A percentile compares a stretch with the other conserved stretches of the same genome.
These are phyloP conservation scores for Regulus satrapa DNA, from an alignment of 2,113 vertebrate genomes.

Conservation along the genomic window DNA sequence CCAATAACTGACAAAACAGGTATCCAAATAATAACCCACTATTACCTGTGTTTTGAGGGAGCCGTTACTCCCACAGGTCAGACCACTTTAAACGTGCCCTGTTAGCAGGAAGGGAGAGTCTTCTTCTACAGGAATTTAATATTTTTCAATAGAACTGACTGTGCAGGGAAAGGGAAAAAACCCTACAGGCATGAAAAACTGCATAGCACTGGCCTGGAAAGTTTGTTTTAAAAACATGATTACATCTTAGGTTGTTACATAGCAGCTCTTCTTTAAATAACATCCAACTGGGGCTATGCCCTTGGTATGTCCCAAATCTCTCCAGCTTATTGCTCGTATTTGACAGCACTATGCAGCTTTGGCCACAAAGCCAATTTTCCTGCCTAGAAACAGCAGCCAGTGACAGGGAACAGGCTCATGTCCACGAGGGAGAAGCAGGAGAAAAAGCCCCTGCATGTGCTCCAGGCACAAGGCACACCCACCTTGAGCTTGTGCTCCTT, in stretches of 20 bases:
- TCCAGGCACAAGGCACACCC: neutral
- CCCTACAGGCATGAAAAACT: neutral
- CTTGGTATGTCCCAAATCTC: neutral
- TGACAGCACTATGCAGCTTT: neutral
- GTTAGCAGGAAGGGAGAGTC: neutral
- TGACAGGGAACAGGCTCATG: neutral
- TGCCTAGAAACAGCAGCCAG: neutral
- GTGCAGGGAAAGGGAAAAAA: neutral
- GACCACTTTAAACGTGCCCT: neutral
- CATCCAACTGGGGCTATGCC: neutral
- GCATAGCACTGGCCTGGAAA: neutral
- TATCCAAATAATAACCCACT: neutral
- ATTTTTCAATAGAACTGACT: neutral
- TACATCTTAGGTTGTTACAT: neutral
- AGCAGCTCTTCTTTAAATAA: slow-evolving; percentile 9
- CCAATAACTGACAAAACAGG: neutral
- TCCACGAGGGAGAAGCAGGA: neutral
- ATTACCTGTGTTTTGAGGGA: neutral
- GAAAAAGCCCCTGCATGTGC: neutral
- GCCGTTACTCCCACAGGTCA: neutral
- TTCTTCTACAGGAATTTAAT: slow-evolving; percentile 24
- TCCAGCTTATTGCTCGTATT: neutral
- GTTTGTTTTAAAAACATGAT: slow-evolving; percentile 25
- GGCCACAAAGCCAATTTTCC: neutral
- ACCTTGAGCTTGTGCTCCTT: slow-evolving; percentile 98